Conservation (phyloP, 92 coral and sea anemone species). For the Epizoanthus illoricatus region DNA sequence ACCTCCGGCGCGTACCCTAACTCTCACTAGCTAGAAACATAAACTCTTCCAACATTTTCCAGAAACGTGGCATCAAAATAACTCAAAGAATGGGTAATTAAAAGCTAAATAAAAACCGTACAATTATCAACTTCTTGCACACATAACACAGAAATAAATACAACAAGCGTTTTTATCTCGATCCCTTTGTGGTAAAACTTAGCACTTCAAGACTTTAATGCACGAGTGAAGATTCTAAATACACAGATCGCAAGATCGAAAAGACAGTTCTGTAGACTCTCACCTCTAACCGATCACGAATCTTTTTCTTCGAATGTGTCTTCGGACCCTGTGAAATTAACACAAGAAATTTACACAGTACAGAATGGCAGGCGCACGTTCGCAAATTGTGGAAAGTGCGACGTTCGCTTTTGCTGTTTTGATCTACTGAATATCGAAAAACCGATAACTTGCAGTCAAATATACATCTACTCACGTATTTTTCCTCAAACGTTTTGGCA, state of each 20-base stretch:
- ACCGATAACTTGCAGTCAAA: slow-evolving; percentile 3
- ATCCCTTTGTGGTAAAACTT: neutral
- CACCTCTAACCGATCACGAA: slow-evolving; percentile 76
- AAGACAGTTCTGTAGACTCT: slow-evolving; percentile 14
- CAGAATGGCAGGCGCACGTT: slow-evolving; percentile 42
- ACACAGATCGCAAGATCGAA: neutral
- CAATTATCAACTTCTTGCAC: neutral
- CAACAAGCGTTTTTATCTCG: neutral
- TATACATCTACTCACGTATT: slow-evolving; percentile 78
- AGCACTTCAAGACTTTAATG: neutral
- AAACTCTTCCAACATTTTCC: neutral
- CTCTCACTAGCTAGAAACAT: neutral
- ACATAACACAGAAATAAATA: slow-evolving; percentile 6
- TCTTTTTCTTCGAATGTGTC: slow-evolving; percentile 64
- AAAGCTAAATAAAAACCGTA: neutral
- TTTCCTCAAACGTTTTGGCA: slow-evolving; percentile 96
- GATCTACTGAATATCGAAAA: slow-evolving; percentile 21
- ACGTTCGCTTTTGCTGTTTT: slow-evolving; percentile 15
- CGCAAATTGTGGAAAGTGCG: slow-evolving; percentile 26
- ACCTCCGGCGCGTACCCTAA: neutral
- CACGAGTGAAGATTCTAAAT: neutral
- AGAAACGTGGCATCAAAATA: neutral
- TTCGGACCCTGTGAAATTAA: slow-evolving; percentile 71
- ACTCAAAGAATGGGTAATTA: neutral
- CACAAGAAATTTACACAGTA: slow-evolving; percentile 30